Conservation (phyloP, 2,888 invertebrate genomes). For the Oconnorella tubifera region DNA sequence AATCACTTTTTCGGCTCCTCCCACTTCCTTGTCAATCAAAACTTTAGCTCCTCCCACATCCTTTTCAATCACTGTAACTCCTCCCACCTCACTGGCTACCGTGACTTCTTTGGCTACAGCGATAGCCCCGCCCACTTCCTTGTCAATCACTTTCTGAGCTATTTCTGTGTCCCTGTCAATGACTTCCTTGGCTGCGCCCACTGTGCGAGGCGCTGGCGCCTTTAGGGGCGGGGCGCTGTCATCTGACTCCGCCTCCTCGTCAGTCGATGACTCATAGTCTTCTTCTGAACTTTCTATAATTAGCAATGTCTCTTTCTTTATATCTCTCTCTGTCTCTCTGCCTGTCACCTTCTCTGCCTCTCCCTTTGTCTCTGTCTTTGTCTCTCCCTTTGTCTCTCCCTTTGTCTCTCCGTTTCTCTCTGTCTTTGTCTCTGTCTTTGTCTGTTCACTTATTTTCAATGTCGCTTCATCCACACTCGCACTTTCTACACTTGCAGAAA, state of each 20-base stretch:
- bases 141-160: background rate
- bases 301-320: background rate
- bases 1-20: too few relatives aligned
- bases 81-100: background rate
- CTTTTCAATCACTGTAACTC: too few relatives aligned
- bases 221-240: background rate
- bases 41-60: background rate
- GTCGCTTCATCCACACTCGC: too few relatives aligned
- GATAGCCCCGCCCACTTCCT: background rate
- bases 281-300: conserved; percentile 2
- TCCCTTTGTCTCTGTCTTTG: background rate
- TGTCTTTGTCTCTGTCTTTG: too few relatives aligned
- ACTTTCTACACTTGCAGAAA: too few relatives aligned
- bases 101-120: background rate
- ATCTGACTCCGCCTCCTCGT: conserved; percentile 19
- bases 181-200: conserved; percentile 4
- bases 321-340: background rate
- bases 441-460: too few relatives aligned
- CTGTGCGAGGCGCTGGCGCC: background rate
- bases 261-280: conserved; percentile 12
- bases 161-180: background rate
- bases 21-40: too few relatives aligned
- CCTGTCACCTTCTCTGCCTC: background rate
- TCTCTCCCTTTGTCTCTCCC: too few relatives aligned
- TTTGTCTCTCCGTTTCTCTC: too few relatives aligned